Evolutionary conservation across 2,113 vertebrate species (phyloP).

Genomic region (Rhineura floridana): DNA sequence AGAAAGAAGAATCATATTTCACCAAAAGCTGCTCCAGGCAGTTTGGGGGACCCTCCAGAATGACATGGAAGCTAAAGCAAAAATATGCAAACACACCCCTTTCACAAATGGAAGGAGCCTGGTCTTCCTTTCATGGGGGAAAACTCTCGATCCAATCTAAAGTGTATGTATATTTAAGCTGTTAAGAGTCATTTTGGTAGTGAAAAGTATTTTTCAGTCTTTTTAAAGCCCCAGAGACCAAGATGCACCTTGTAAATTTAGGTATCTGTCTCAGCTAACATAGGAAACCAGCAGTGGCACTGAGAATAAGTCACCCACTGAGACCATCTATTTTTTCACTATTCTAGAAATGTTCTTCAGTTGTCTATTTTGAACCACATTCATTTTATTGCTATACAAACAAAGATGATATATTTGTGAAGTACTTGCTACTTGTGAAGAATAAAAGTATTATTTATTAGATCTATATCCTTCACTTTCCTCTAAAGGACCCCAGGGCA

Average conservation of each 20-base stretch:
- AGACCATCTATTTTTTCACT: background rate
- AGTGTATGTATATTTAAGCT: background rate
- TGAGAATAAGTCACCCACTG: background rate
- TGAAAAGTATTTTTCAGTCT: fast-evolving
- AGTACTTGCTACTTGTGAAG: background rate
- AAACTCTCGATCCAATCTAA: too few species aligned
- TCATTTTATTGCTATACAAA: background rate
- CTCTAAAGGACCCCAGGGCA: too few species aligned
- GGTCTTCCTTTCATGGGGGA: too few species aligned
- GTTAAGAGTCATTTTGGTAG: background rate
- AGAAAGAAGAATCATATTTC: too few species aligned
- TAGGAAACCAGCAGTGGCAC: background rate
- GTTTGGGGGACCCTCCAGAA: too few species aligned
- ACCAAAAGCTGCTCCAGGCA: too few species aligned
- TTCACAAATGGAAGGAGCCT: too few species aligned
- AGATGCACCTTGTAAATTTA: background rate
- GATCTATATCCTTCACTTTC: too few species aligned
- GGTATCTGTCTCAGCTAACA: background rate
- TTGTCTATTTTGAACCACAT: background rate
- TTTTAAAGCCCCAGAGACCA: background rate
- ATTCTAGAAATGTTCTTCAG: background rate
- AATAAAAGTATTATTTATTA: background rate
- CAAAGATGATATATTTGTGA: background rate
- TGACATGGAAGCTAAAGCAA: too few species aligned
- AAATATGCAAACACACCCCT: too few species aligned